Conservation (phyloP, 2,797 vertebrate genomes). For the Phaenicophaeus curvirostris region DNA sequence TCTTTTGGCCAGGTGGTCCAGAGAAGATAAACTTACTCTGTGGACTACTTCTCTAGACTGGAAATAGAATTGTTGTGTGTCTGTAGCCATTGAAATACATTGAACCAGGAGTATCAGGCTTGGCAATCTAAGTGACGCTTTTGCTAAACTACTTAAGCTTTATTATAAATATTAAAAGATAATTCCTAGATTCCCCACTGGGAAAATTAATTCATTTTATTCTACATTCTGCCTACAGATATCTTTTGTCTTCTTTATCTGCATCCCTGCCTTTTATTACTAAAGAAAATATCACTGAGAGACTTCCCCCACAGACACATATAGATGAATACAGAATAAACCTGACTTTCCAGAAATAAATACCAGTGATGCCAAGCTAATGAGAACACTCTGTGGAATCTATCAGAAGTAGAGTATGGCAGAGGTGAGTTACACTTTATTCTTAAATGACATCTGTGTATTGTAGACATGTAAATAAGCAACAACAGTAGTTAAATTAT, state of each 20-base stretch:
- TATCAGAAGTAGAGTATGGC: not conserved
- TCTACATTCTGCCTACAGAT: conserved; percentile 38
- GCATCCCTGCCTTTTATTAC: not conserved
- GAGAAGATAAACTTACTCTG: not conserved
- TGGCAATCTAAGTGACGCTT: conserved; percentile 8
- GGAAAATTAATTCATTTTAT: conserved; percentile 32
- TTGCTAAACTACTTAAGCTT: conserved; percentile 32
- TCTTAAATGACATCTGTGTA: not conserved
- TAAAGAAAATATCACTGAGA: conserved; percentile 30
- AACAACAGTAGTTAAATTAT: not conserved
- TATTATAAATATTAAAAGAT: conserved; percentile 28
- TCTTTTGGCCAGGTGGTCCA: conserved; percentile 2
- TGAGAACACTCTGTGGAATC: not conserved
- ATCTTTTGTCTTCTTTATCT: conserved; percentile 26
- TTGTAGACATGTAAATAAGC: not conserved
- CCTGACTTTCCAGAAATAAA: not conserved
- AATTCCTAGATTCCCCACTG: conserved; percentile 16
- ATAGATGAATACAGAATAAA: conserved; percentile 28
- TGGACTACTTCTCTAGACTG: conserved; percentile 2
- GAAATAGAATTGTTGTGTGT: conserved; percentile 5
- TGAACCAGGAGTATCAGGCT: not conserved
- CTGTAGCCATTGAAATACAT: not conserved
- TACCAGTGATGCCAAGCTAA: not conserved
- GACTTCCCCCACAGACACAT: not conserved
- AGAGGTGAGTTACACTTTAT: conserved; percentile 11